Conservation (phyloP, 2,888 invertebrate genomes). For the Brachypterus glaber region DNA sequence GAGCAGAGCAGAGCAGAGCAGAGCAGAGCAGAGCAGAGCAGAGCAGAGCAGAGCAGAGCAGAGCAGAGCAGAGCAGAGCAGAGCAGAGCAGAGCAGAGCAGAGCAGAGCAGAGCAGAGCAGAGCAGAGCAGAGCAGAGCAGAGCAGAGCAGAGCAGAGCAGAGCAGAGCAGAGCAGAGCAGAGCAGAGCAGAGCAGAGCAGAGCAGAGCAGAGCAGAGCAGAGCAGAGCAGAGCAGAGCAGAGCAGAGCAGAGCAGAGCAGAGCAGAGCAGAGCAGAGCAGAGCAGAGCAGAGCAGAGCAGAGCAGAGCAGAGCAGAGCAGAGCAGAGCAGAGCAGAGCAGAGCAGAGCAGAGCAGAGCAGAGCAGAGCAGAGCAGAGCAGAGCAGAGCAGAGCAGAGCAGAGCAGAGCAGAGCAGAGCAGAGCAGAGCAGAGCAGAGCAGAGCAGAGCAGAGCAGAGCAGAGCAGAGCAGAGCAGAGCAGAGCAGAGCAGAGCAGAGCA, state of each 20-base stretch:
- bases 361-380: conserved; percentile 3
- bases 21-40: conserved; percentile 3
- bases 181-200: conserved; percentile 3
- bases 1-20: conserved; percentile 3
- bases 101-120: conserved; percentile 3
- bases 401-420: conserved; percentile 3
- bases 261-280: conserved; percentile 3
- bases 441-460: conserved; percentile 3
- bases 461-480: conserved; percentile 3
- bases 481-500: conserved; percentile 3
- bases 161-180: conserved; percentile 3
- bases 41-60: conserved; percentile 3
- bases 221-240: conserved; percentile 3
- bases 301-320: conserved; percentile 3
- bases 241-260: conserved; percentile 3
- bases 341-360: conserved; percentile 3
- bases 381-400: conserved; percentile 3
- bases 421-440: conserved; percentile 3
- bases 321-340: conserved; percentile 3
- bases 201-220: conserved; percentile 3
- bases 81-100: conserved; percentile 3
- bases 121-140: conserved; percentile 3
- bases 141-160: conserved; percentile 3
- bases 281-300: conserved; percentile 3
- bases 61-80: conserved; percentile 2